Percentiles rank a stretch among this genome's conserved stretches.
These are phyloP conservation scores for Hyperoplus lanceolatus DNA, from an alignment of 2,797 vertebrate genomes.

Conservation along the genomic window DNA sequence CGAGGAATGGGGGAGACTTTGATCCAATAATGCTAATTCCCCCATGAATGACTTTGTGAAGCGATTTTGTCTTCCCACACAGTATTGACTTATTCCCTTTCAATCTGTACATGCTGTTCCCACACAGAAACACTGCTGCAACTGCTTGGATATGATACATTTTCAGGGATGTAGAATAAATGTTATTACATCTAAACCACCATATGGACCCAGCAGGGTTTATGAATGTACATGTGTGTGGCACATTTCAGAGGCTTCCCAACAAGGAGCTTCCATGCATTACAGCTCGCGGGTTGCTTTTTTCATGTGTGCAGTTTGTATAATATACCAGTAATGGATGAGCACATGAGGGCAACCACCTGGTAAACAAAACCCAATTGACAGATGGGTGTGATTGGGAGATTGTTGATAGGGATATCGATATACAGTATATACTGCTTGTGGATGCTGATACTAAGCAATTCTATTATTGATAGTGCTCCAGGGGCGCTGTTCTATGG, in stretches of 20 bases:
- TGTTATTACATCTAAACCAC: conserved; percentile 50
- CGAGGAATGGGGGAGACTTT: conserved; percentile 60
- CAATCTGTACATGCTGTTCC: conserved; percentile 66
- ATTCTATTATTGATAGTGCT: too few relatives aligned
- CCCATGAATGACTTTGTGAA: conserved; percentile 76
- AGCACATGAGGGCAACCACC: conserved; percentile 23
- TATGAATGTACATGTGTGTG: conserved; percentile 27
- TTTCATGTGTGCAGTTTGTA: conserved; percentile 34
- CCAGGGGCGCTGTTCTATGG: too few relatives aligned
- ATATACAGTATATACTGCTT: too few relatives aligned
- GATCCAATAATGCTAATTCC: conserved; percentile 79
- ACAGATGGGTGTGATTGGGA: too few relatives aligned
- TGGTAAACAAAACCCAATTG: conserved; percentile 22
- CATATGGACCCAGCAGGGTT: conserved; percentile 42
- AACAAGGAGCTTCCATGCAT: conserved; percentile 14
- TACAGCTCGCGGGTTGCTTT: conserved; percentile 8
- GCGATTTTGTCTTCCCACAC: conserved; percentile 75
- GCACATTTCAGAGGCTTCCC: conserved; percentile 5
- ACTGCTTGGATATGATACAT: conserved; percentile 48
- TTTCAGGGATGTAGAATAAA: conserved; percentile 53
- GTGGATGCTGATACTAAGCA: too few relatives aligned
- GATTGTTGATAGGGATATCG: too few relatives aligned
- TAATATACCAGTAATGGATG: conserved; percentile 35
- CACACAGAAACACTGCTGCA: conserved; percentile 58
- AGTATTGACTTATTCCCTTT: conserved; percentile 76